Evolutionary conservation across 1,140 invertebrate species (phyloP).

Genomic region (Zeugodacus cucurbitae): DNA sequence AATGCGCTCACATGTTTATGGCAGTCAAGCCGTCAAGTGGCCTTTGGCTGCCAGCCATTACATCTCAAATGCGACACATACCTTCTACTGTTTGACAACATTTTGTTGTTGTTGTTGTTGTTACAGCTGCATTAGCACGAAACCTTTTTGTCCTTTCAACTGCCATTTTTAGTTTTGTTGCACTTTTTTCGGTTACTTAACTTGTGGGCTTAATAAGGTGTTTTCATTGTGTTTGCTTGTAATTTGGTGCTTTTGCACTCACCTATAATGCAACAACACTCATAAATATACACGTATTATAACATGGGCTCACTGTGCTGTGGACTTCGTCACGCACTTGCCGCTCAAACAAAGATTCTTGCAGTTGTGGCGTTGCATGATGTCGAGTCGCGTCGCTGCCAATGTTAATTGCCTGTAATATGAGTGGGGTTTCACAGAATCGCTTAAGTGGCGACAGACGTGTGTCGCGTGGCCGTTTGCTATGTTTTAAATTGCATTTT

Average conservation of each 20-base stretch:
- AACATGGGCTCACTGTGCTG: too few species aligned
- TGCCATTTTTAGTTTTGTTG: neutral
- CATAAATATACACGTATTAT: neutral
- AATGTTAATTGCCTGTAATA: neutral
- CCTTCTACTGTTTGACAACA: neutral
- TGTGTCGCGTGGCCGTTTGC: neutral
- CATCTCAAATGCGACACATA: neutral
- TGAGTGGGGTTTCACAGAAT: neutral
- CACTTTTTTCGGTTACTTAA: neutral
- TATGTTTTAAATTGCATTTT: neutral
- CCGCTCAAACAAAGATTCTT: neutral
- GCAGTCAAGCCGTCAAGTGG: neutral
- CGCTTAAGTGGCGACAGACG: neutral
- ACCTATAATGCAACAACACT: neutral
- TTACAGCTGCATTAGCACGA: neutral
- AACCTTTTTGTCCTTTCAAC: neutral
- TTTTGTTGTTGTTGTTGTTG: too few species aligned
- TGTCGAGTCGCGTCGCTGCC: neutral
- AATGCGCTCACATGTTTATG: neutral
- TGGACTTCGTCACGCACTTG: neutral
- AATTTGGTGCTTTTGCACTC: neutral
- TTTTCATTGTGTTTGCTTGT: neutral
- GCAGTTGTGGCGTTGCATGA: neutral
- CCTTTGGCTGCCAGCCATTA: conserved; percentile 1
- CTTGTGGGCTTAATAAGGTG: neutral